Evolutionary conservation across 2,113 vertebrate species (phyloP).

Genomic region (Andinoacara biseriatus): DNA sequence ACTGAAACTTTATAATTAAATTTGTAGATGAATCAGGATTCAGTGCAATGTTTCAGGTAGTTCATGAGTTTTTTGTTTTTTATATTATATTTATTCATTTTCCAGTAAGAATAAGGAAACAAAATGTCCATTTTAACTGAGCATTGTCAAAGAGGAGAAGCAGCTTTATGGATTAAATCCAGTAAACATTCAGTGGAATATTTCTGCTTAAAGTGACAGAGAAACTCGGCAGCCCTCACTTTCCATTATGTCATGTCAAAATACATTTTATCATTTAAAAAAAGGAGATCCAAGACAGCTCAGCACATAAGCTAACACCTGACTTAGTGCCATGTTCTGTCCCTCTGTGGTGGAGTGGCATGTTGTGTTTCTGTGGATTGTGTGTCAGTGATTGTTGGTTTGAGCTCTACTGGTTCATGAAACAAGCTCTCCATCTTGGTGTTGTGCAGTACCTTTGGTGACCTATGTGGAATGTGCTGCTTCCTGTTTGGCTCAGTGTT

Average conservation of each 20-base stretch:
- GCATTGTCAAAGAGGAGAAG: conserved; percentile 10
- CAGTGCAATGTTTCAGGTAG: not conserved
- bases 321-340: conserved; percentile 24
- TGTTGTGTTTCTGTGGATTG: conserved; percentile 60
- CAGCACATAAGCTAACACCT: conserved; percentile 2
- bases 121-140: not conserved
- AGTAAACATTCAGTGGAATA: not conserved
- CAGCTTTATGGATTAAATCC: conserved; percentile 11
- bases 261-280: not conserved
- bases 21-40: not conserved
- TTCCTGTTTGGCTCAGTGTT: conserved; percentile 60
- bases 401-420: conserved; percentile 35
- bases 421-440: conserved; percentile 48
- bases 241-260: not conserved
- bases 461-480: conserved; percentile 49
- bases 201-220: not conserved
- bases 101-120: not conserved
- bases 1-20: conserved; percentile 5
- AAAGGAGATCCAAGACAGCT: not conserved
- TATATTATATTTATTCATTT: not conserved
- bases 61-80: not conserved
- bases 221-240: not conserved
- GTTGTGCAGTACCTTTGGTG: conserved; percentile 48
- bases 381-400: conserved; percentile 36
- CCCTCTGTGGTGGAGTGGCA: conserved; percentile 55